phyloP scores from a whole-genome alignment of 37 sponge, comb jelly and placozoan species.

The Petrosia ficiformis region DNA sequence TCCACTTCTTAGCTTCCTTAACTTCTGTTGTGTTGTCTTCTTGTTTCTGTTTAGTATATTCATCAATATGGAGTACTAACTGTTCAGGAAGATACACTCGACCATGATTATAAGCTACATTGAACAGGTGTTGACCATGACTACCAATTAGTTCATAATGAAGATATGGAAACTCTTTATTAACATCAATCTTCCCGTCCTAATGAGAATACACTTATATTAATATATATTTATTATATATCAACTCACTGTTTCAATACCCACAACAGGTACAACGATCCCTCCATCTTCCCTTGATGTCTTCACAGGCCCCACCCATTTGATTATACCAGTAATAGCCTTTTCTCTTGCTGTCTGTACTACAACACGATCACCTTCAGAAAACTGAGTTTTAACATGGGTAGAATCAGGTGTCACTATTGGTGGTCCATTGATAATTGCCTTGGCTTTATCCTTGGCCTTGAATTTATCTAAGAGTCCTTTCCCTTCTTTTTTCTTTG shows the following conservation, averaged over 20 bases:
- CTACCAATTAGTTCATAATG: neutral
- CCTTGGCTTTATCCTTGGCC: too few species aligned
- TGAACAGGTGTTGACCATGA: neutral
- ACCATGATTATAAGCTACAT: neutral
- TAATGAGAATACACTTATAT: neutral
- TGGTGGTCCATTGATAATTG: too few species aligned
- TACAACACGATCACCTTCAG: conserved; percentile 24
- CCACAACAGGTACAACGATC: neutral
- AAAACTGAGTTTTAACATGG: neutral
- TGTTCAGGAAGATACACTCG: neutral
- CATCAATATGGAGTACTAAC: neutral
- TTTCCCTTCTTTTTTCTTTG: too few species aligned
- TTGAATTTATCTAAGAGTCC: too few species aligned
- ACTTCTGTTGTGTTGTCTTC: neutral
- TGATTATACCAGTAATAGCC: conserved; percentile 21
- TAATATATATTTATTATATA: neutral
- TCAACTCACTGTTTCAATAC: neutral
- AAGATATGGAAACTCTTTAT: neutral
- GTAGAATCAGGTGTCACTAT: neutral
- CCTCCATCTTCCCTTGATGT: neutral
- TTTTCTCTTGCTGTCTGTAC: neutral
- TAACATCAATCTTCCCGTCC: neutral
- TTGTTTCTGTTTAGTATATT: conserved; percentile 1
- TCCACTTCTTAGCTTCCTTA: neutral
- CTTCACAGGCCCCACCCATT: conserved; percentile 32